phyloP scores from a whole-genome alignment of 2,113 vertebrate species.

The Cranoglanis bouderius region DNA sequence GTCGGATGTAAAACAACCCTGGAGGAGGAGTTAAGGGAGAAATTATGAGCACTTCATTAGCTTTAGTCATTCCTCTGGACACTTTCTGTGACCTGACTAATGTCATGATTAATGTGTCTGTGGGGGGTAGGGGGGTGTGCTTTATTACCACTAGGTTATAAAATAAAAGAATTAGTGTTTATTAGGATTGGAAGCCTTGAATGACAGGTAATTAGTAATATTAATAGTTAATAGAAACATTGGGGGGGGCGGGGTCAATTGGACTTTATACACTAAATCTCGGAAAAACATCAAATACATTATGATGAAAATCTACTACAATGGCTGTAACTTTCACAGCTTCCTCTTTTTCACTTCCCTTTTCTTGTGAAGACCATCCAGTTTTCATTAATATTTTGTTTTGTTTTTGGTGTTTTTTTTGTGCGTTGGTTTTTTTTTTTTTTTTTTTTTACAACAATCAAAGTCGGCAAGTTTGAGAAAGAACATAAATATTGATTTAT shows the following conservation, averaged over 20 bases:
- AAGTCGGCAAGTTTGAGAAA: not conserved
- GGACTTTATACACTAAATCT: not conserved
- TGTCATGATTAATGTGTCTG: slow-evolving; percentile 29
- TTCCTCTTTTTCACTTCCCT: slow-evolving; percentile 17
- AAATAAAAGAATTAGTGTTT: not conserved
- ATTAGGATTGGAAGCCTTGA: not conserved
- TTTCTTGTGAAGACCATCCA: not conserved
- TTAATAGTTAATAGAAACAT: not conserved
- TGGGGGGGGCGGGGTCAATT: too few species aligned
- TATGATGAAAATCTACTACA: not conserved
- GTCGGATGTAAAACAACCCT: slow-evolving; percentile 85
- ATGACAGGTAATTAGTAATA: not conserved
- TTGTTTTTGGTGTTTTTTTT: too few species aligned
- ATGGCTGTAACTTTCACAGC: not conserved
- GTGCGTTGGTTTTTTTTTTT: not conserved
- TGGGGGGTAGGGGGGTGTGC: not conserved
- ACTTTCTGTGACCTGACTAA: slow-evolving; percentile 64
- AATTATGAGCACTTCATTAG: slow-evolving; percentile 69
- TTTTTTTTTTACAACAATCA: not conserved
- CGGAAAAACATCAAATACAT: not conserved
- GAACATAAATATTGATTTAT: not conserved
- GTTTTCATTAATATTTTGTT: not conserved
- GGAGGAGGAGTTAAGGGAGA: slow-evolving; percentile 80
- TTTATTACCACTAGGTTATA: not conserved
- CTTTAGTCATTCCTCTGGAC: slow-evolving; percentile 65